Conservation (phyloP, 2,888 invertebrate genomes). For the Zaprionus lineosus region DNA sequence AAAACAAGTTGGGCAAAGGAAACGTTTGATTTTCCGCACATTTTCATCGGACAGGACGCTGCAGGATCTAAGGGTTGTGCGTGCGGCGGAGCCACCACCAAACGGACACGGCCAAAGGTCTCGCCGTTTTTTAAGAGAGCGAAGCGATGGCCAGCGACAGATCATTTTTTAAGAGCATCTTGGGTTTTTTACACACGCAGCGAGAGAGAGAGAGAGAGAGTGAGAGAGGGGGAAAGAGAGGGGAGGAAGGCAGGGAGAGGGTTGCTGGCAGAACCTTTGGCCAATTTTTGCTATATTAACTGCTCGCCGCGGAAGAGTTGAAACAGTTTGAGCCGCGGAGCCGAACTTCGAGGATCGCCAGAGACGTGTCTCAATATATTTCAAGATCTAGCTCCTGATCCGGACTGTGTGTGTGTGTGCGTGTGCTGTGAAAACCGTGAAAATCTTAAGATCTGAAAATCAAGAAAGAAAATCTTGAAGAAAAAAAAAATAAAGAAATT, state of each 20-base stretch:
- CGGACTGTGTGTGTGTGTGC: constrained; percentile 16
- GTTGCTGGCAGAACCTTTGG: constrained; percentile 55
- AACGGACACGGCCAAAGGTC: constrained; percentile 12
- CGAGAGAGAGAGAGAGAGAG: background rate
- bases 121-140: constrained; percentile 51
- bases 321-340: constrained; percentile 81
- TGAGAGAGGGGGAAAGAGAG: no score
- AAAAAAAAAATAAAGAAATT: constrained; percentile 26
- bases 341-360: constrained; percentile 79
- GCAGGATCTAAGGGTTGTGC: constrained; percentile 54
- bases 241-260: no score
- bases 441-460: constrained; percentile 44
- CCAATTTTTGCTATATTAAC: constrained; percentile 76
- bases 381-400: constrained; percentile 34
- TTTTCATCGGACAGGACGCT: constrained; percentile 50
- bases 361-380: constrained; percentile 34
- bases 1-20: constrained; percentile 36
- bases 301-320: constrained; percentile 75
- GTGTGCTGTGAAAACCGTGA: constrained; percentile 28
- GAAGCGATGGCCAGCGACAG: constrained; percentile 13
- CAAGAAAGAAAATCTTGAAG: no score
- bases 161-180: constrained; percentile 64
- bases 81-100: constrained; percentile 49
- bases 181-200: constrained; percentile 37
- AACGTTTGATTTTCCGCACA: constrained; percentile 40